These are phyloP conservation scores for Perizoma flavofasciatum DNA, from an alignment of 2,888 invertebrate genomes.

Conservation along the genomic window DNA sequence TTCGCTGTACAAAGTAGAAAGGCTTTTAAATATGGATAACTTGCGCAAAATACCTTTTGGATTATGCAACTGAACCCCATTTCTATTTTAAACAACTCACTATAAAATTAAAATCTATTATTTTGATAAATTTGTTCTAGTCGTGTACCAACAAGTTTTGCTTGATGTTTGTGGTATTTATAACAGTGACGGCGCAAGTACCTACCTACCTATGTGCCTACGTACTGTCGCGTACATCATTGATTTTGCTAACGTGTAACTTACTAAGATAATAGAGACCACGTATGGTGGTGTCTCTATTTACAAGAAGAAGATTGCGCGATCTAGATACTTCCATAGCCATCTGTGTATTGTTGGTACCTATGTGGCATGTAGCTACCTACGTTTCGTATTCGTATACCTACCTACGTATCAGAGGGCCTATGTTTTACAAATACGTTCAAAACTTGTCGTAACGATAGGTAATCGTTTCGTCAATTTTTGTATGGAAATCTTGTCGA, in stretches of 20 bases:
- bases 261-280: too few species aligned
- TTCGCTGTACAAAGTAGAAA: slow-evolving; percentile 10
- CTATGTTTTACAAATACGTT: too few species aligned
- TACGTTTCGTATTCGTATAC: not conserved
- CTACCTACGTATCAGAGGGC: not conserved
- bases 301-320: too few species aligned
- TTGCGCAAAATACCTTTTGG: slow-evolving; percentile 26
- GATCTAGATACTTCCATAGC: too few species aligned
- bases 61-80: slow-evolving; percentile 40
- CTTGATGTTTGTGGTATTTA: slow-evolving; percentile 7
- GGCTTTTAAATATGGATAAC: slow-evolving; percentile 13
- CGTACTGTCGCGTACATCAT: slow-evolving; percentile 1
- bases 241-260: too few species aligned
- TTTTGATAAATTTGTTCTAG: slow-evolving; percentile 8
- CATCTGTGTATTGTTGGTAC: too few species aligned
- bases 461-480: too few species aligned
- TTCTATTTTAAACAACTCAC: slow-evolving; percentile 4
- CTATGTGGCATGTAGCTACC: not conserved
- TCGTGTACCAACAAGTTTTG: slow-evolving; percentile 58
- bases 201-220: not conserved
- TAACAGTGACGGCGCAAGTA: slow-evolving; percentile 10
- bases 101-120: too few species aligned
- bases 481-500: too few species aligned
- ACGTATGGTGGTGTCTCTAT: too few species aligned
- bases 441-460: too few species aligned